A percentile compares a stretch with the other conserved stretches of the same genome.
Evolutionary conservation across 2,888 invertebrate species (phyloP).

Genomic region (Tineola bisselliella): DNA sequence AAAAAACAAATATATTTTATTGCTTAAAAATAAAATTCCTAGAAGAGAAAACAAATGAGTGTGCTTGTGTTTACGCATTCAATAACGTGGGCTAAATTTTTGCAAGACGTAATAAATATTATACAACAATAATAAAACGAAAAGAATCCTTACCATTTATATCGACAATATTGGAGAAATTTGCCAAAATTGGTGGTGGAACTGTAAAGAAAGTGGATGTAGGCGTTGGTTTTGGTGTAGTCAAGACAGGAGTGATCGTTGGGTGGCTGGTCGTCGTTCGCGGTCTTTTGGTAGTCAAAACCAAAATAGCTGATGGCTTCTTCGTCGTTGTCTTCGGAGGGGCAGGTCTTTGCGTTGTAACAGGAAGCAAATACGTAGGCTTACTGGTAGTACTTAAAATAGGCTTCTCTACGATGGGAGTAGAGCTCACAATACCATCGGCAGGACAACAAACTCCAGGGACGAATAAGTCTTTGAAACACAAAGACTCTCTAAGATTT

Average conservation of each 20-base stretch:
- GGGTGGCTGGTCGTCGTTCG: constrained; percentile 34
- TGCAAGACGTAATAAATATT: neutral
- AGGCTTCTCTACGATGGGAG: constrained; percentile 38
- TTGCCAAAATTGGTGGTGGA: constrained; percentile 36
- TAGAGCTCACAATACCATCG: constrained; percentile 43
- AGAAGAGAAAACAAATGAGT: too few species aligned
- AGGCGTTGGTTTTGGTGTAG: constrained; percentile 33
- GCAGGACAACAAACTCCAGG: constrained; percentile 92
- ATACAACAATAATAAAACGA: neutral
- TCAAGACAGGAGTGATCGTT: constrained; percentile 29
- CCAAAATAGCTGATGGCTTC: constrained; percentile 23
- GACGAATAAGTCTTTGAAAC: constrained; percentile 90
- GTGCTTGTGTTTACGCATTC: too few species aligned
- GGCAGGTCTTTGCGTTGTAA: constrained; percentile 43
- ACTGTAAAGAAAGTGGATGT: constrained; percentile 61
- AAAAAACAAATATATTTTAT: too few species aligned
- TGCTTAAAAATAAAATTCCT: too few species aligned
- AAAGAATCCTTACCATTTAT: constrained; percentile 46
- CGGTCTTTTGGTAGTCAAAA: constrained; percentile 35
- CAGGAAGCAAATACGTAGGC: constrained; percentile 51
- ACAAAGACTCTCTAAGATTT: constrained; percentile 84
- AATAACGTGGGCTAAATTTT: neutral
- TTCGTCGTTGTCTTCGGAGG: constrained; percentile 20
- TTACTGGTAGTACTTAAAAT: constrained; percentile 43
- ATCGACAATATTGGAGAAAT: constrained; percentile 66